Percentiles rank a stretch among this genome's conserved stretches.
phyloP scores from a whole-genome alignment of 2,797 vertebrate genomes.

The Karalla daura region DNA sequence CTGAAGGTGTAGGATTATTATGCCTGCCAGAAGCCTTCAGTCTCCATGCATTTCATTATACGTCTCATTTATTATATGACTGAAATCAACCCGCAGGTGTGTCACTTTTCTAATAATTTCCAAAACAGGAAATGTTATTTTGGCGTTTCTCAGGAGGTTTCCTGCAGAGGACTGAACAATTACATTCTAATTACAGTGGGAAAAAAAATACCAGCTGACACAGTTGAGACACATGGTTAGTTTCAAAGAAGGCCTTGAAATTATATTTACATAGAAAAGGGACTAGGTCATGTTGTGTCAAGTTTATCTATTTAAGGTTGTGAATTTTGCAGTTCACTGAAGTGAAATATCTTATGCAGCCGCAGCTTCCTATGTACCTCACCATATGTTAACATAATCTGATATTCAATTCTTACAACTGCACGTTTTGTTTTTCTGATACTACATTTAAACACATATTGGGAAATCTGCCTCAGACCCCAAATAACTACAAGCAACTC shows the following conservation, averaged over 20 bases:
- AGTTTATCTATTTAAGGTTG: slow-evolving; percentile 13
- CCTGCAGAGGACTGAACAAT: slow-evolving; percentile 11
- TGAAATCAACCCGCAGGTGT: slow-evolving; percentile 10
- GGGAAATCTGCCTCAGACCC: neutral
- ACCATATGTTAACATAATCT: neutral
- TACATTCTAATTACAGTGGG: slow-evolving; percentile 14
- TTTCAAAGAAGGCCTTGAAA: slow-evolving; percentile 17
- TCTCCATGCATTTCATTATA: neutral
- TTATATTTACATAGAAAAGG: slow-evolving; percentile 2
- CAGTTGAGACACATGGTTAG: neutral
- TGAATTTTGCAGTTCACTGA: neutral
- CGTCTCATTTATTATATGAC: neutral
- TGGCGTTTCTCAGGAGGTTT: neutral
- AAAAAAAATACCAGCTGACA: slow-evolving; percentile 12
- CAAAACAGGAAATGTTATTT: neutral
- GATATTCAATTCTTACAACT: neutral
- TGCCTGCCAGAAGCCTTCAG: neutral
- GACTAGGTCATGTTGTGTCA: slow-evolving; percentile 14
- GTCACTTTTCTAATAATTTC: neutral
- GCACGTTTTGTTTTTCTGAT: neutral
- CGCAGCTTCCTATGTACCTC: neutral
- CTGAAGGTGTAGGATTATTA: neutral
- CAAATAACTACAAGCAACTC: too few relatives aligned
- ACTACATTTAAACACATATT: neutral
- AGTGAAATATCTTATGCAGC: slow-evolving; percentile 1